Percentiles rank a stretch among this genome's conserved stretches.
Evolutionary conservation across 2,888 invertebrate species (phyloP).

Genomic region (Seladonia tumulorum): DNA sequence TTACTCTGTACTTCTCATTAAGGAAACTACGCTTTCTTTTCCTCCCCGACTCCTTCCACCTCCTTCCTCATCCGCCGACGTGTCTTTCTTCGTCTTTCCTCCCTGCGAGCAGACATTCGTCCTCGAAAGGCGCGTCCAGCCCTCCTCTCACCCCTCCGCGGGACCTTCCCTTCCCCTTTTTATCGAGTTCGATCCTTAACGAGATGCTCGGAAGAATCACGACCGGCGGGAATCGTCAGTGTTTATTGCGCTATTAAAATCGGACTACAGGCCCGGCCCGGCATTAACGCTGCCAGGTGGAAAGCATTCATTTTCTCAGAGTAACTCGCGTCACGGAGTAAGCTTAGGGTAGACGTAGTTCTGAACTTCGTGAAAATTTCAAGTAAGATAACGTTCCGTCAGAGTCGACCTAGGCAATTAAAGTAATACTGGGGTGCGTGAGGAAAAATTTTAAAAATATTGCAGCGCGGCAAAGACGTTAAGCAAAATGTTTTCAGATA

Average conservation of each 20-base stretch:
- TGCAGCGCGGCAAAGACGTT: too few relatives aligned
- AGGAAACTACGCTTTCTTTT: conserved; percentile 79
- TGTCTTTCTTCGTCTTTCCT: not conserved
- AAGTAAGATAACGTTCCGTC: not conserved
- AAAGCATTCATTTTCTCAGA: not conserved
- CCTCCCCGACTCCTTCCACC: conserved; percentile 59
- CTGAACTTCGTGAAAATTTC: not conserved
- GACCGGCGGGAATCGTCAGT: conserved; percentile 14
- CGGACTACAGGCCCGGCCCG: not conserved
- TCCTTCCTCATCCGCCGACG: conserved; percentile 16
- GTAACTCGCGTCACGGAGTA: not conserved
- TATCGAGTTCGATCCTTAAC: conserved; percentile 55
- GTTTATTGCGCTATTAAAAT: conserved; percentile 28
- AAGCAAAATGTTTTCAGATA: too few relatives aligned
- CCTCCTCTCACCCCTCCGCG: not conserved
- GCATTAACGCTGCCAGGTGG: not conserved
- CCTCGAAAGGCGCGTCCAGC: conserved; percentile 28
- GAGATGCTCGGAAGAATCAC: conserved; percentile 46
- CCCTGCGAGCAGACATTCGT: conserved; percentile 7
- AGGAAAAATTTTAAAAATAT: too few relatives aligned
- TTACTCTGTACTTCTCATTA: conserved; percentile 84
- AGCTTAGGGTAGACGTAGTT: not conserved
- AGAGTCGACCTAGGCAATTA: too few relatives aligned
- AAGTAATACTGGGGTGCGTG: too few relatives aligned
- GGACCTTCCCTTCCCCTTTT: conserved; percentile 3